Conservation (phyloP, 2,888 invertebrate genomes). For the Maniola hyperantus region DNA sequence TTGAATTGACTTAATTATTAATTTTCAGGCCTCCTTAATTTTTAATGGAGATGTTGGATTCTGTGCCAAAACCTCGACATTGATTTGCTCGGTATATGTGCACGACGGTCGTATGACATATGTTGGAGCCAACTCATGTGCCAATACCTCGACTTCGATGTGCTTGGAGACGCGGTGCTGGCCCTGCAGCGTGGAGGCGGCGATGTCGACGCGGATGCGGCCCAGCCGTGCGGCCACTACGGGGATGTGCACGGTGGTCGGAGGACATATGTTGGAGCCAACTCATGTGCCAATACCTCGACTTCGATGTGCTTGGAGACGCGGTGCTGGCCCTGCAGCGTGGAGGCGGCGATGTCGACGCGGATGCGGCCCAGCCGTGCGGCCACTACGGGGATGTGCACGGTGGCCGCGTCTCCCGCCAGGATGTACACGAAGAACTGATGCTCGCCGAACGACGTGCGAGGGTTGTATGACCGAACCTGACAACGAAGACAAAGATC, state of each 20-base stretch:
- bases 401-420: slow-evolving; percentile 90
- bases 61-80: too few relatives aligned
- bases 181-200: slow-evolving; percentile 89
- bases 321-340: slow-evolving; percentile 88
- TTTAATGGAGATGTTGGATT: too few relatives aligned
- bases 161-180: slow-evolving; percentile 86
- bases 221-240: slow-evolving; percentile 86
- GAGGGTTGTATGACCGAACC: slow-evolving; percentile 93
- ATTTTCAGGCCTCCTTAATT: too few relatives aligned
- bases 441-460: slow-evolving; percentile 95
- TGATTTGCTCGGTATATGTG: too few relatives aligned
- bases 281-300: slow-evolving; percentile 71
- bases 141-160: slow-evolving; percentile 85
- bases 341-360: slow-evolving; percentile 89
- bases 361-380: slow-evolving; percentile 88
- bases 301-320: slow-evolving; percentile 86
- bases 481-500: slow-evolving; percentile 37
- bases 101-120: too few relatives aligned
- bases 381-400: slow-evolving; percentile 95
- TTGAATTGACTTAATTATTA: too few relatives aligned
- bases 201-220: slow-evolving; percentile 88
- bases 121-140: neutral
- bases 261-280: too few relatives aligned
- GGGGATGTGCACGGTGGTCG: slow-evolving; percentile 85
- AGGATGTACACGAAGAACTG: slow-evolving; percentile 95